Percentiles rank a stretch among this genome's conserved stretches.
Conservation (phyloP, 1,140 invertebrate genomes). For the Maniola jurtina region DNA sequence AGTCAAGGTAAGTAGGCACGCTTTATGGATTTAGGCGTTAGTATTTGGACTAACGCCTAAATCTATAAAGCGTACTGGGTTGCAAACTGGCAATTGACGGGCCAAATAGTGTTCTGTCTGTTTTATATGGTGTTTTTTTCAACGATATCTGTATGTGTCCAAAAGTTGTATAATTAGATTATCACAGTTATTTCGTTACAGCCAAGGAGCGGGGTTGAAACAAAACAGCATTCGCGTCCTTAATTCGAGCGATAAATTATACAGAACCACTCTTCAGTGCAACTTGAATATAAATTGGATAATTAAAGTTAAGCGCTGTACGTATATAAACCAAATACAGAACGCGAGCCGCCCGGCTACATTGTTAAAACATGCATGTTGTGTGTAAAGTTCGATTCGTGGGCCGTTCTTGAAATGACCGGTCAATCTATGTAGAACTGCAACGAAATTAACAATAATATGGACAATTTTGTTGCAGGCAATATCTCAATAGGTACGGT, state of each 20-base stretch:
- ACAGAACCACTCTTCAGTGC: constrained; percentile 65
- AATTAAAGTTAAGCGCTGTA: constrained; percentile 68
- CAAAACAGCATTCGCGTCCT: constrained; percentile 35
- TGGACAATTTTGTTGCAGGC: too few relatives aligned
- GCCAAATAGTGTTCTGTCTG: too few relatives aligned
- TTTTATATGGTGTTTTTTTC: not conserved
- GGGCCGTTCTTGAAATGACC: constrained; percentile 1
- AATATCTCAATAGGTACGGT: too few relatives aligned
- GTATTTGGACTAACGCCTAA: too few relatives aligned
- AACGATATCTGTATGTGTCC: not conserved
- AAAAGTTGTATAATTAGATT: not conserved
- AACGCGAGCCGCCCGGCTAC: constrained; percentile 22
- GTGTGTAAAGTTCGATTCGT: constrained; percentile 7
- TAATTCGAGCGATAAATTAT: constrained; percentile 69
- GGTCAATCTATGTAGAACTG: not conserved
- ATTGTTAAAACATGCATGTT: constrained; percentile 23
- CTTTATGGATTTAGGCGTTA: too few relatives aligned
- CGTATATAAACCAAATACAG: constrained; percentile 59
- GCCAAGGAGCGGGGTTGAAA: constrained; percentile 22
- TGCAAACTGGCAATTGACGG: too few relatives aligned
- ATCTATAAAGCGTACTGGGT: too few relatives aligned
- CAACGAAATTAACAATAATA: not conserved
- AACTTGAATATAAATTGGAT: constrained; percentile 73
- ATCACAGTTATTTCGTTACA: not conserved
- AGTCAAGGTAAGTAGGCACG: too few relatives aligned